Evolutionary conservation across 1,140 invertebrate species (phyloP), one percentile per base, ranked within the genome.

Genomic region (Drosophila elegans): DNA sequence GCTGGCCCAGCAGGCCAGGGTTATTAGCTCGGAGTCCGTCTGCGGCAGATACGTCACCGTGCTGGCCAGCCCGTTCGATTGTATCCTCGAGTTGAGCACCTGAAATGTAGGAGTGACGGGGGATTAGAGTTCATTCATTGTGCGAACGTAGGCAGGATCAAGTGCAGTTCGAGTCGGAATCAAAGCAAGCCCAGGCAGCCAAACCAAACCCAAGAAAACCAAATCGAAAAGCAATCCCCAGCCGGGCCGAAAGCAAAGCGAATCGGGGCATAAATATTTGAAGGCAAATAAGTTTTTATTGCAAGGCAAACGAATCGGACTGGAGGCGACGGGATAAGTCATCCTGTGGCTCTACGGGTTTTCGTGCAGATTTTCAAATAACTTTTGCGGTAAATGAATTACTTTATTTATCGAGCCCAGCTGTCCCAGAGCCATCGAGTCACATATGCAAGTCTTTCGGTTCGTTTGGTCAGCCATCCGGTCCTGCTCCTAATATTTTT

Each of bases 1-100:
- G 80, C 94, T 95, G 1, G 97, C 97, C 96, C 96, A 98, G 86
- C 97, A 98, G 10, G 96, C 95, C 0, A 98, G 93, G 56, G 96
- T 96, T 55, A 97, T 97, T 72, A 97, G 95, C 90, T 98, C 97
- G 16, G 94, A 94, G 55, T 95, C 94, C 48, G 91, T 92, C 55
- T 93, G 93, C 32, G 94, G 94, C 55, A 93, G 94, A 91, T 95
- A 97, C 91, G 94, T 95, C 71, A 95, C 94, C 63, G 95, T 94
- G 79, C 95, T 97, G 53, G 94, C 93, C 21, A 95, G 93, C n/a
- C 95, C 95, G 78, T 94, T 94, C 84, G 94, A 95, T 81, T 93
- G 93, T 69, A 95, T 93, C 73, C 93, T 93, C 51, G 93, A 93
- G 76, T 93, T 94, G 74, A 92, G 92, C 75, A 93, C 93, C 68